A percentile compares a stretch with the other conserved stretches of the same genome.
phyloP scores from a whole-genome alignment of 2,797 vertebrate species.

The Notolabrus celidotus region DNA sequence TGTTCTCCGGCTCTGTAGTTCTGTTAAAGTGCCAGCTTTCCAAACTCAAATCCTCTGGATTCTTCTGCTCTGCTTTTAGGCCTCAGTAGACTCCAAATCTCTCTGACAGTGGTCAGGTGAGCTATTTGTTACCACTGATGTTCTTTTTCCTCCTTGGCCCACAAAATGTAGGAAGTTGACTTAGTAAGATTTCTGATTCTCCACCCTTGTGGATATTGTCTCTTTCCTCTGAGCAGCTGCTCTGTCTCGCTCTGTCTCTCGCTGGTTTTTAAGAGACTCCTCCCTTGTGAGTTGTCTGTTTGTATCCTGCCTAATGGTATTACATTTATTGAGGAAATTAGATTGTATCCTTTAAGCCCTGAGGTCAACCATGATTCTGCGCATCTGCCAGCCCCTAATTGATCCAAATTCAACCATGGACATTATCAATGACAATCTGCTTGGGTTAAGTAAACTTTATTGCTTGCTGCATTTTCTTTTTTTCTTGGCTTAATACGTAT shows the following conservation, averaged over 20 bases:
- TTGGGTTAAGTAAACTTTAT: constrained; percentile 69
- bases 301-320: constrained; percentile 88
- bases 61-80: constrained; percentile 22
- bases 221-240: constrained; percentile 40
- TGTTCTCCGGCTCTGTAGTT: constrained; percentile 5
- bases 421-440: constrained; percentile 86
- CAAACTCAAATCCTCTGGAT: constrained; percentile 11
- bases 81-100: constrained; percentile 16
- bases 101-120: constrained; percentile 18
- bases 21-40: constrained; percentile 5
- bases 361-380: constrained; percentile 85
- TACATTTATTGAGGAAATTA: constrained; percentile 90
- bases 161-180: constrained; percentile 24
- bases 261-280: constrained; percentile 88
- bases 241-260: constrained; percentile 33
- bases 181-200: constrained; percentile 17
- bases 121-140: constrained; percentile 10
- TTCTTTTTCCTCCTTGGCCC: constrained; percentile 36
- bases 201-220: constrained; percentile 32
- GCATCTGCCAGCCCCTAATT: constrained; percentile 85
- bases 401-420: constrained; percentile 90
- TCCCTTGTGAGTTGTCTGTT: constrained; percentile 75
- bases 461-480: constrained; percentile 37
- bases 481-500: constrained; percentile 3
- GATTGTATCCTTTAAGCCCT: constrained; percentile 88